Base-by-base conservation (phyloP, 2,888 invertebrate species). In the Hirtodrosophila trivittata region DNA sequence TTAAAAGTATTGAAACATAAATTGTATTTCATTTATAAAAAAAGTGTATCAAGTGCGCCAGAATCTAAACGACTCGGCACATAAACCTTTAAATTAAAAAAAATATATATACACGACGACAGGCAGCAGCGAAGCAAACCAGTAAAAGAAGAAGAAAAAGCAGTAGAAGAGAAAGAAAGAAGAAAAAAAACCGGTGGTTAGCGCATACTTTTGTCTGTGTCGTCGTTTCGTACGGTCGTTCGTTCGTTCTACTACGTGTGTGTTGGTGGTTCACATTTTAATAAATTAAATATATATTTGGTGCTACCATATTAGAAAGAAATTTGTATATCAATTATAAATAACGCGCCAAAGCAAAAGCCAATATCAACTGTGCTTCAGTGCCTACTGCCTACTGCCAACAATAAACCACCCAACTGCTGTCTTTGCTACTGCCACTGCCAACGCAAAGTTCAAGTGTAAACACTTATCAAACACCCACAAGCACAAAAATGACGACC, bases 401-500 rank as follows among this genome's bases (percentile, higher is more conserved):
- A 43, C 32, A 21, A 39, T 7, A 10, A 35, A 66, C 35, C 57
- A 43, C 54, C 51, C 39, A 56, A 37, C 64, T 62, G 43, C 55
- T 5, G 18, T 21, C 2, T 21, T 5, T 21, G 18, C 18, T 3
- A n/a, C 30, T 8, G 30, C 30, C 42, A 12, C 56, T 65, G 54
- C 62, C 69, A 73, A 68, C 69, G 57, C 51, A 66, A 69, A 75
- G 56, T 70, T 58, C 58, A 60, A 74, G 64, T 84, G 75, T 63
- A 78, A 77, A 73, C 77, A 66, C 63, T 77, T 64, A 45, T 42
- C 49, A 63, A 80, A 81, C 82, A 70, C 67, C 84, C 65, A 86
- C 67, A 83, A 76, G 75, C 73, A 70, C 77, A 87, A 87, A 83
- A 72, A 97, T 96, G 96, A 95, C 96, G 93, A 94, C 96, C 91